Evolutionary conservation across 1,140 invertebrate species (phyloP).

Genomic region (Micrasema minimum): DNA sequence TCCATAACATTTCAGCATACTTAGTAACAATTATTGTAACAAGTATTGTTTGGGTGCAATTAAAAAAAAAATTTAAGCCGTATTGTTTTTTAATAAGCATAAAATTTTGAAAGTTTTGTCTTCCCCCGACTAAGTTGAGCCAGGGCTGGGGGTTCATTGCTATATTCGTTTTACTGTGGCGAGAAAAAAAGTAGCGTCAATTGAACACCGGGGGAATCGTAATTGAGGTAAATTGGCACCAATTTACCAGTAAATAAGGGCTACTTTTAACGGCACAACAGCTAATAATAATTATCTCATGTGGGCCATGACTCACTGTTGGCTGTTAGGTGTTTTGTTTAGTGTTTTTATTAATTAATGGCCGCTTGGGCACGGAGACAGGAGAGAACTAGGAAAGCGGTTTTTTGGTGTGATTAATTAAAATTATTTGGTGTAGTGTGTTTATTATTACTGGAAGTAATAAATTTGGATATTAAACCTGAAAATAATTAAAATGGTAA

Average conservation of each 20-base stretch:
- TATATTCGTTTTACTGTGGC: conserved; percentile 50
- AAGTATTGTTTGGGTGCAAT: too few species aligned
- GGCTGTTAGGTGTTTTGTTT: conserved; percentile 29
- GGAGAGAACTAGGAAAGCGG: neutral
- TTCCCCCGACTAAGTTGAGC: too few species aligned
- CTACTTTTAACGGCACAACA: conserved; percentile 39
- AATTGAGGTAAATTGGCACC: conserved; percentile 54
- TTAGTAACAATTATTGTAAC: too few species aligned
- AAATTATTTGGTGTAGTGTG: too few species aligned
- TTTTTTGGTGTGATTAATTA: too few species aligned
- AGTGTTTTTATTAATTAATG: conserved; percentile 41
- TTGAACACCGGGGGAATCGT: conserved; percentile 51
- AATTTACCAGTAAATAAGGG: conserved; percentile 53
- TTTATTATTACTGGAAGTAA: too few species aligned
- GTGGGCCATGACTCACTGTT: conserved; percentile 50
- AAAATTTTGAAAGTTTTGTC: too few species aligned
- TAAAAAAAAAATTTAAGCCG: too few species aligned
- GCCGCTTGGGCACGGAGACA: neutral
- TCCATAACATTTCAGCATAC: too few species aligned
- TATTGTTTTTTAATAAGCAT: too few species aligned
- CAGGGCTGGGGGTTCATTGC: conserved; percentile 36
- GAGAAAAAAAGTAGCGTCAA: conserved; percentile 48
- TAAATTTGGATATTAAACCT: too few species aligned
- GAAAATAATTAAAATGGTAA: too few species aligned
- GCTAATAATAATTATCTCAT: conserved; percentile 35